Evolutionary conservation across 2,888 invertebrate genomes (phyloP).

Genomic region (Caenorhabditis wallacei): DNA sequence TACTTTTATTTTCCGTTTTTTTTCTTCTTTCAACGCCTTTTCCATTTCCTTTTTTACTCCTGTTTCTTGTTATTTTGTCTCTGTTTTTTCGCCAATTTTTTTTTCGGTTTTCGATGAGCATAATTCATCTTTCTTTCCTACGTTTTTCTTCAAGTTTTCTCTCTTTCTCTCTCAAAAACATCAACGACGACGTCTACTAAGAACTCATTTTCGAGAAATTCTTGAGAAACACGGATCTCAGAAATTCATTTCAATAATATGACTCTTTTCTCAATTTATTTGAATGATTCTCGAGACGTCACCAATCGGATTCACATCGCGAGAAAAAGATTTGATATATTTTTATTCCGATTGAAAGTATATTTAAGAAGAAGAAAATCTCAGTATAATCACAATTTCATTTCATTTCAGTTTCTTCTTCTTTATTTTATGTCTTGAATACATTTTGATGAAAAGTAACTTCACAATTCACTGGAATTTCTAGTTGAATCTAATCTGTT

Average conservation of each 20-base stretch:
- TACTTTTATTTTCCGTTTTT: conserved; percentile 34
- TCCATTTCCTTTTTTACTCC: conserved; percentile 17
- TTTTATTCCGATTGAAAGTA: conserved; percentile 27
- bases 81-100: conserved; percentile 12
- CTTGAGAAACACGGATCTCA: background rate
- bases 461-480: no score
- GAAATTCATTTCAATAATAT: background rate
- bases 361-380: background rate
- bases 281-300: conserved; percentile 16
- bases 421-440: no score
- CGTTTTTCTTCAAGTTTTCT: conserved; percentile 24
- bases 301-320: conserved; percentile 17
- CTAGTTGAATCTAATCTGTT: background rate
- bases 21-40: conserved; percentile 15
- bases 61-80: conserved; percentile 35
- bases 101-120: conserved; percentile 29
- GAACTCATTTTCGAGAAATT: conserved; percentile 8
- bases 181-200: conserved; percentile 11
- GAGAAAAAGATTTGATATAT: conserved; percentile 5
- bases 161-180: conserved; percentile 28
- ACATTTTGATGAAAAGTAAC: no score
- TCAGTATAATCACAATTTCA: background rate
- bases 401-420: conserved; percentile 1
- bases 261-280: conserved; percentile 8
- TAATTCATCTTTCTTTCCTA: conserved; percentile 26